Conservation (phyloP, 1,140 invertebrate genomes). For the Sesamia nonagrioides region DNA sequence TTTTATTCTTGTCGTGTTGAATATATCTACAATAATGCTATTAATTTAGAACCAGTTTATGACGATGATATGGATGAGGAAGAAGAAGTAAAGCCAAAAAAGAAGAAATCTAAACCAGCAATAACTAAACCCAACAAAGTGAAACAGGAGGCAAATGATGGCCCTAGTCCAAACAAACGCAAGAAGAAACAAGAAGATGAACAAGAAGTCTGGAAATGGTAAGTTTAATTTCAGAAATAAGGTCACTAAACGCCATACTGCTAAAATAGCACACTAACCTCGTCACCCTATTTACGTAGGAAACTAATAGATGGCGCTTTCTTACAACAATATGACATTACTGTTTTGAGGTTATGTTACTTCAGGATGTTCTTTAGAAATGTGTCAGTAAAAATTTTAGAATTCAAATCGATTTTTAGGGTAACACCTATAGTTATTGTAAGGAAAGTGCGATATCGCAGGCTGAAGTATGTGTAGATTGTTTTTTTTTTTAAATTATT, state of each 20-base stretch:
- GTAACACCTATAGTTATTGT: constrained; percentile 22
- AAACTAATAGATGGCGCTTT: constrained; percentile 57
- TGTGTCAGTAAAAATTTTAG: constrained; percentile 51
- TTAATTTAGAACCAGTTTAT: constrained; percentile 56
- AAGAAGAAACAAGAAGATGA: constrained; percentile 95
- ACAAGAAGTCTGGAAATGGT: constrained; percentile 98
- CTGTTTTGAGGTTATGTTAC: constrained; percentile 62
- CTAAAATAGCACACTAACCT: constrained; percentile 44
- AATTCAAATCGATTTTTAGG: constrained; percentile 50
- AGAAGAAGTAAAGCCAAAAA: constrained; percentile 89
- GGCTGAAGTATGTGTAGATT: constrained; percentile 44
- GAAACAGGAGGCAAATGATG: constrained; percentile 76
- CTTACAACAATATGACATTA: constrained; percentile 51
- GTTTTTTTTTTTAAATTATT: not conserved
- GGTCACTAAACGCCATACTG: not conserved
- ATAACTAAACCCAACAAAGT: constrained; percentile 68
- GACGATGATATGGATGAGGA: constrained; percentile 89
- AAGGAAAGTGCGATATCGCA: constrained; percentile 52
- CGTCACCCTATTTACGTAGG: constrained; percentile 24
- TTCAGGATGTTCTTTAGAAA: constrained; percentile 51
- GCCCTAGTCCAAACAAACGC: constrained; percentile 87
- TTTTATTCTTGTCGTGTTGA: not conserved
- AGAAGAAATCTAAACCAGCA: constrained; percentile 84
- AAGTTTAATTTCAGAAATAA: constrained; percentile 64
- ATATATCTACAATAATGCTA: not conserved